A percentile compares a stretch with the other conserved stretches of the same genome.
Evolutionary conservation across 92 coral and sea anemone species (phyloP).

Genomic region (Blastomussa wellsi): DNA sequence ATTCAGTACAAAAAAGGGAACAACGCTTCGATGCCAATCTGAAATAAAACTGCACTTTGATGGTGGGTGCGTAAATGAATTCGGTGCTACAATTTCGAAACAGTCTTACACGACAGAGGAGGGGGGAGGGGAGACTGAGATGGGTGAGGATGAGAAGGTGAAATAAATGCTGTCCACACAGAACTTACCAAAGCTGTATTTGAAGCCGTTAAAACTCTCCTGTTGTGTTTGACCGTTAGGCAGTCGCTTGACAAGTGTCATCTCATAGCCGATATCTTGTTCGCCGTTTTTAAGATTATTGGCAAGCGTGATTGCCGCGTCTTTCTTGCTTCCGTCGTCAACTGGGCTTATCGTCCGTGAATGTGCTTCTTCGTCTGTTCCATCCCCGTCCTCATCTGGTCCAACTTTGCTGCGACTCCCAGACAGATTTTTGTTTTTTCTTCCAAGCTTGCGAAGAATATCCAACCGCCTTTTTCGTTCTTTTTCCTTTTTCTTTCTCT

Average conservation of each 20-base stretch:
- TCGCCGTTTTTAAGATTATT: conserved; percentile 64
- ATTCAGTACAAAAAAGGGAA: too few species aligned
- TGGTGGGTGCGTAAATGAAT: too few species aligned
- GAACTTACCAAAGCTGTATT: conserved; percentile 45
- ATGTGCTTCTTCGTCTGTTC: conserved; percentile 59
- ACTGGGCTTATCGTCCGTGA: conserved; percentile 69
- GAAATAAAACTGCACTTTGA: too few species aligned
- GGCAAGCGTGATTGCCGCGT: conserved; percentile 64
- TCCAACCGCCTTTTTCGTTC: conserved; percentile 57
- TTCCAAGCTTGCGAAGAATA: conserved; percentile 59
- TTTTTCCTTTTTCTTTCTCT: conserved; percentile 60
- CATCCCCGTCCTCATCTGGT: conserved; percentile 80
- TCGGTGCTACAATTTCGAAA: too few species aligned
- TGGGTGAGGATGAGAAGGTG: background rate
- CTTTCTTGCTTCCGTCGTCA: conserved; percentile 69
- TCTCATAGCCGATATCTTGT: conserved; percentile 56
- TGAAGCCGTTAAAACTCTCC: conserved; percentile 50
- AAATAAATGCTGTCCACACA: background rate
- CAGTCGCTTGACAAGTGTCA: conserved; percentile 34
- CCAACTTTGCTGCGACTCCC: conserved; percentile 90
- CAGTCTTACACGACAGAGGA: background rate
- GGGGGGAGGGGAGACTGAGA: background rate
- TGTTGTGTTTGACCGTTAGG: conserved; percentile 48
- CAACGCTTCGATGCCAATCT: too few species aligned
- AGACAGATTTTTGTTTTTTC: conserved; percentile 55